phyloP scores from a whole-genome alignment of 1,140 invertebrate species.

The Bradynema listronoti region DNA sequence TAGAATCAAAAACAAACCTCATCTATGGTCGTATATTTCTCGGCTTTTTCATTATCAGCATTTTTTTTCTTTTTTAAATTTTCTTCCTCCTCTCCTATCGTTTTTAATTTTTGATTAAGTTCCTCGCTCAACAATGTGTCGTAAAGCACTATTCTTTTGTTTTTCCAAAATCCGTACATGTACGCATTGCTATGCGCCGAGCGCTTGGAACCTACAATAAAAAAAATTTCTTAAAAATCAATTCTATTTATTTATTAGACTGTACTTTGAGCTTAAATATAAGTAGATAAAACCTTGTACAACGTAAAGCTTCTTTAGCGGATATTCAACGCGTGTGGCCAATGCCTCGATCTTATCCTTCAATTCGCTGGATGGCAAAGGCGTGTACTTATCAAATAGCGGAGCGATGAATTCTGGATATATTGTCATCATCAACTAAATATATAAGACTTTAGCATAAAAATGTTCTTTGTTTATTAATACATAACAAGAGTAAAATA shows the following conservation, averaged over 20 bases:
- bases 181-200: conserved; percentile 60
- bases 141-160: conserved; percentile 95
- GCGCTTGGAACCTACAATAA: conserved; percentile 29
- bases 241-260: conserved; percentile 5
- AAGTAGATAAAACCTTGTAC: conserved; percentile 70
- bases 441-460: conserved; percentile 15
- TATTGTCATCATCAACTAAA: conserved; percentile 74
- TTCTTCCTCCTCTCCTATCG: conserved; percentile 41
- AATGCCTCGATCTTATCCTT: conserved; percentile 78
- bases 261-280: neutral
- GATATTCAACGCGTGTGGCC: conserved; percentile 79
- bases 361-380: conserved; percentile 81
- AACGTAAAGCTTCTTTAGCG: conserved; percentile 87
- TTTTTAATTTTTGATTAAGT: conserved; percentile 45
- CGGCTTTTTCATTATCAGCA: conserved; percentile 9
- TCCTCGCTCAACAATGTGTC: conserved; percentile 68
- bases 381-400: conserved; percentile 95
- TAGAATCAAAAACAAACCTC: too few species aligned
- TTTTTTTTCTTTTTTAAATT: conserved; percentile 56
- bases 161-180: conserved; percentile 92
- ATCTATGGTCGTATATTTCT: too few species aligned
- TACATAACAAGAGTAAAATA: conserved; percentile 1
- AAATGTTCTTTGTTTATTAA: neutral
- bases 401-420: conserved; percentile 96
- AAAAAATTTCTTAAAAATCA: neutral